Conservation (phyloP, 2,888 invertebrate genomes). For the Eupithecia inturbata region DNA sequence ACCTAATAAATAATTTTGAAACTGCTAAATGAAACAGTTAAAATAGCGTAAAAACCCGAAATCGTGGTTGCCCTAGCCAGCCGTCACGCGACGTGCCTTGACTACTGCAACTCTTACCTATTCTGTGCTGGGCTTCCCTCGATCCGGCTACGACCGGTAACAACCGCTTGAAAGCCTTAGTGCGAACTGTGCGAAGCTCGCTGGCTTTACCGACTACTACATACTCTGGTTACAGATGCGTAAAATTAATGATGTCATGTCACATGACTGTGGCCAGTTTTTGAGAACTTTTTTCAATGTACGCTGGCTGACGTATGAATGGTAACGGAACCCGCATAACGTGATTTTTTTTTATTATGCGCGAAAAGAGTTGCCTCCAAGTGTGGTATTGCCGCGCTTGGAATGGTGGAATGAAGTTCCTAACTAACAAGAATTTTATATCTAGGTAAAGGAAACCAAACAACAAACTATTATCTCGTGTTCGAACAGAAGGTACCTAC, state of each 20-base stretch:
- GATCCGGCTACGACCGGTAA: constrained; percentile 51
- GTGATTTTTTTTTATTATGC: neutral
- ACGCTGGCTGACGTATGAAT: neutral
- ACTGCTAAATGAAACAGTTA: neutral
- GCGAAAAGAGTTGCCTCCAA: too few species aligned
- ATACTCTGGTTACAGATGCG: neutral
- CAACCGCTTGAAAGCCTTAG: constrained; percentile 52
- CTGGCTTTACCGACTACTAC: neutral
- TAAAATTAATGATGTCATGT: neutral
- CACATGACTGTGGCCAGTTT: neutral
- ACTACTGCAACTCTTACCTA: neutral
- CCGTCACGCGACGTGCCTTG: neutral
- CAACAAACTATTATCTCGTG: too few species aligned
- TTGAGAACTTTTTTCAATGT: neutral
- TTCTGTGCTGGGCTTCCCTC: constrained; percentile 42
- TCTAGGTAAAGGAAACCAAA: too few species aligned
- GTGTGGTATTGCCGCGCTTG: neutral
- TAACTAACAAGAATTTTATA: too few species aligned
- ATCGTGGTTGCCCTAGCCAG: neutral
- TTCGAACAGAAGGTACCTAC: too few species aligned
- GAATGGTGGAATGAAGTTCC: neutral
- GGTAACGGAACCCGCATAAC: neutral
- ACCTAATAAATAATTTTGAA: neutral
- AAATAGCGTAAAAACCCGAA: neutral
- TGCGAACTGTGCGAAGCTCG: constrained; percentile 27